These are phyloP conservation scores for Prochilodus magdalenae DNA, from an alignment of 2,113 vertebrate species.

Conservation along the genomic window DNA sequence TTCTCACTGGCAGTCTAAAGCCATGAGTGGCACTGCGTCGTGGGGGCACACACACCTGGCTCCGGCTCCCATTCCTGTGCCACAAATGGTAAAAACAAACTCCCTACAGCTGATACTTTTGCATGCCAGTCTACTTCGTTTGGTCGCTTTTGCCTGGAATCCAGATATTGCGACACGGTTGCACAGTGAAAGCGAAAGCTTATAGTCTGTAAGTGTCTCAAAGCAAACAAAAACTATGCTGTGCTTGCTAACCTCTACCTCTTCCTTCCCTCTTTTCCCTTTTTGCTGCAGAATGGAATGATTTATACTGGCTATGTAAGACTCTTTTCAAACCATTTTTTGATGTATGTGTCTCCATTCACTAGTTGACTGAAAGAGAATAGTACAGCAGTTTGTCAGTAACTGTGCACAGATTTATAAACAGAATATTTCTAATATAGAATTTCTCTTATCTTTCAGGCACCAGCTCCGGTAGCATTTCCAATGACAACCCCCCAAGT, in stretches of 20 bases:
- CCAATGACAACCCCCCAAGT: constrained; percentile 90
- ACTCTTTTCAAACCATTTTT: constrained; percentile 50
- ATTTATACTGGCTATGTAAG: constrained; percentile 90
- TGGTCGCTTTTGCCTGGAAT: neutral
- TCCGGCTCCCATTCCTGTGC: constrained; percentile 79
- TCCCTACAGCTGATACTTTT: constrained; percentile 9
- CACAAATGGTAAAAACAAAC: constrained; percentile 82
- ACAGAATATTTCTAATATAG: neutral
- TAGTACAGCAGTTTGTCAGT: neutral
- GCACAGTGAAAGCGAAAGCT: neutral
- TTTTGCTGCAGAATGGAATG: constrained; percentile 82
- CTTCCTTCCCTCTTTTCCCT: constrained; percentile 65
- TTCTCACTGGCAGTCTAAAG: constrained; percentile 90
- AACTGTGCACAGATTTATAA: neutral
- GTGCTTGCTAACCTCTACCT: constrained; percentile 29
- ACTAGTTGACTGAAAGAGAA: neutral
- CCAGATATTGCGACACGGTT: neutral
- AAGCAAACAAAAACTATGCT: neutral
- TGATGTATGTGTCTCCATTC: neutral
- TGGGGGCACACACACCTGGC: constrained; percentile 84
- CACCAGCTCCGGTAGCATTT: constrained; percentile 86
- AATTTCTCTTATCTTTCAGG: constrained; percentile 60
- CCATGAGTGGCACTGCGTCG: constrained; percentile 81
- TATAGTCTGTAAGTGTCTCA: neutral
- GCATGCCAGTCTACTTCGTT: neutral